Percentiles rank a stretch among this genome's conserved stretches.
These are phyloP conservation scores for Baronia brevicornis DNA, from an alignment of 2,888 invertebrate genomes.

Conservation along the genomic window DNA sequence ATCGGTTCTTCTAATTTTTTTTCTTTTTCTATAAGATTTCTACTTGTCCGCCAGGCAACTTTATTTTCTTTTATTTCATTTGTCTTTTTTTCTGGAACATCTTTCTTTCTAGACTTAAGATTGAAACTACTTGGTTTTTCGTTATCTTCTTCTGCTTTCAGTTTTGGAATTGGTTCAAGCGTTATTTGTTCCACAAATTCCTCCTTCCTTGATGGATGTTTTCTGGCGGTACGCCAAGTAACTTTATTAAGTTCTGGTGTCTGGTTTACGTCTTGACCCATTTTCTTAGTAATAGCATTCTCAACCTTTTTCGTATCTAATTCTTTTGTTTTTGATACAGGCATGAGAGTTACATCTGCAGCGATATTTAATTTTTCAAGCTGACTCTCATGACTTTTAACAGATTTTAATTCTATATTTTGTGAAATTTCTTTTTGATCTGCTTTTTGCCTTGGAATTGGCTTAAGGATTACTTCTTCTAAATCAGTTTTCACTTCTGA, in stretches of 20 bases:
- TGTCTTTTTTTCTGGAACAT: conserved; percentile 38
- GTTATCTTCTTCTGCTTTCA: conserved; percentile 32
- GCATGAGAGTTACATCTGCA: too few species aligned
- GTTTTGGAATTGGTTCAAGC: conserved; percentile 39
- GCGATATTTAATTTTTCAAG: too few species aligned
- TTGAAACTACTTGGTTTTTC: conserved; percentile 44
- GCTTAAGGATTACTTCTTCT: too few species aligned
- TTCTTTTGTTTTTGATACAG: conserved; percentile 49
- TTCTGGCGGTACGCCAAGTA: conserved; percentile 38
- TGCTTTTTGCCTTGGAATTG: too few species aligned
- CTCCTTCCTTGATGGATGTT: conserved; percentile 33
- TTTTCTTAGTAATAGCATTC: conserved; percentile 23
- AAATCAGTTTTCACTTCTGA: too few species aligned
- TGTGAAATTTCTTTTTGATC: too few species aligned
- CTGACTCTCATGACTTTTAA: too few species aligned
- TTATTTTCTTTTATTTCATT: conserved; percentile 35
- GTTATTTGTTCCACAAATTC: conserved; percentile 21
- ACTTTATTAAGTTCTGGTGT: conserved; percentile 25
- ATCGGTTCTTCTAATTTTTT: too few species aligned
- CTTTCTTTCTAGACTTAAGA: conserved; percentile 36
- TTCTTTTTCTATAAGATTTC: too few species aligned
- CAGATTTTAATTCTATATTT: too few species aligned
- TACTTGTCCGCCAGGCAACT: too few species aligned
- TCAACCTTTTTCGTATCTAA: conserved; percentile 28
- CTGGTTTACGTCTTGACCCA: conserved; percentile 26